Evolutionary conservation across 2,113 vertebrate species (phyloP), one percentile per base, ranked within the genome.

Genomic region (Halichoeres trimaculatus): DNA sequence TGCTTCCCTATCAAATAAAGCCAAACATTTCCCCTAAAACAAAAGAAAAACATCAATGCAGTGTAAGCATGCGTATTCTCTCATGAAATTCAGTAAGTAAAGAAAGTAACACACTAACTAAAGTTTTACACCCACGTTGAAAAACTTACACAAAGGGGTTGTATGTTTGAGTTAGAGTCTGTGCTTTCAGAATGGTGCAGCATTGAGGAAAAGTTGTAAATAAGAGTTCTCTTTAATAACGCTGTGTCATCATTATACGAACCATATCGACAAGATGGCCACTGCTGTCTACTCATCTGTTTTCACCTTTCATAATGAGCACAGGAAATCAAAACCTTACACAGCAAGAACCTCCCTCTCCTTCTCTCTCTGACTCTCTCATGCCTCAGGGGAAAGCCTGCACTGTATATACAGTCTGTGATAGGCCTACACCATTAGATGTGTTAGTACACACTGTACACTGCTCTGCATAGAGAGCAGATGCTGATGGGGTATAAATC

Each of bases 231-330:
- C 52, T 67, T 81, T 81, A 55, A 82, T 81, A 80, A 69, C 5
- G 74, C 77, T 26, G 74, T 5, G 47, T 86, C 79, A 84, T 80
- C 81, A 80, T 70, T 73, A 79, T 71, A 63, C 51, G 57, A 85
- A 74, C 57, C 47, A 5, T 75, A 86, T 85, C 41, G 78, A 87
- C 81, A 74, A 76, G 53, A 67, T 73, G 74, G 75, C 78, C 76
- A 36, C 66, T 60, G 81, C 66, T 83, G 72, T 83, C 60, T 61
- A 60, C 85, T 84, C 76, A 83, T 91, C 70, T 76, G 60, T 85
- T 88, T 80, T 75, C 76, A 79, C 70, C 78, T 82, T 81, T 90
- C 59, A 86, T 91, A 83, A 90, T 80, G 81, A 91, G 83, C 63
- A 48, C 53, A 73, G 80, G 75, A 84, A 83, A 76, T 85, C 80